These are phyloP conservation scores for Glossophaga mutica DNA, from an alignment of 2,797 vertebrate genomes.

Conservation along the genomic window DNA sequence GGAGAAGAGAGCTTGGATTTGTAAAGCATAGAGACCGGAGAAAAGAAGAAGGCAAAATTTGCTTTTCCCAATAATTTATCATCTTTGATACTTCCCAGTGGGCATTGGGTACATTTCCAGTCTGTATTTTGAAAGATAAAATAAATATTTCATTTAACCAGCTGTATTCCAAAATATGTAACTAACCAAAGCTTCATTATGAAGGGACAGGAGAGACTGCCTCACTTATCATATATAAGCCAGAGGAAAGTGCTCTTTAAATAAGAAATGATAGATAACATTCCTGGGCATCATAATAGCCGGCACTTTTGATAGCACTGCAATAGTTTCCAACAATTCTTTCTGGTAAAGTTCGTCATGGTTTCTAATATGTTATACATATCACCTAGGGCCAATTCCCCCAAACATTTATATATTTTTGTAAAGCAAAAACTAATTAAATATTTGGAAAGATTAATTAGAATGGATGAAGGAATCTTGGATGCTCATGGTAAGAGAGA, in stretches of 20 bases:
- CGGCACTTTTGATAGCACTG: background rate
- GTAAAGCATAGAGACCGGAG: conserved; percentile 17
- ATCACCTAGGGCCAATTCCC: background rate
- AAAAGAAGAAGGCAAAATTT: conserved; percentile 37
- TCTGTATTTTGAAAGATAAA: conserved; percentile 71
- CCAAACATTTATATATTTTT: background rate
- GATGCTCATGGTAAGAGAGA: background rate
- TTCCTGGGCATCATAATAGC: background rate
- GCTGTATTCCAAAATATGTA: conserved; percentile 61
- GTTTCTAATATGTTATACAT: background rate
- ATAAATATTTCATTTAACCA: conserved; percentile 77
- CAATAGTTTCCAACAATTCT: background rate
- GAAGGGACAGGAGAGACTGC: background rate
- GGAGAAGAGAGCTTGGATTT: conserved; percentile 19
- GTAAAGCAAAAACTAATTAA: background rate
- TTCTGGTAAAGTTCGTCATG: background rate
- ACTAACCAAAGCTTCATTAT: conserved; percentile 25
- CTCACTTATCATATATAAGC: background rate
- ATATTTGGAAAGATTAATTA: background rate
- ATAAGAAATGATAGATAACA: background rate
- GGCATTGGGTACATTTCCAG: conserved; percentile 60
- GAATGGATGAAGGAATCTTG: background rate
- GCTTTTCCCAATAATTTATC: conserved; percentile 61
- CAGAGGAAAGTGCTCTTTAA: conserved; percentile 36
- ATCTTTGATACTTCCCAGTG: conserved; percentile 69